A percentile compares a stretch with the other conserved stretches of the same genome.
Conservation (phyloP, 2,113 vertebrate species). For the Ophthalmolycus amberensis region DNA sequence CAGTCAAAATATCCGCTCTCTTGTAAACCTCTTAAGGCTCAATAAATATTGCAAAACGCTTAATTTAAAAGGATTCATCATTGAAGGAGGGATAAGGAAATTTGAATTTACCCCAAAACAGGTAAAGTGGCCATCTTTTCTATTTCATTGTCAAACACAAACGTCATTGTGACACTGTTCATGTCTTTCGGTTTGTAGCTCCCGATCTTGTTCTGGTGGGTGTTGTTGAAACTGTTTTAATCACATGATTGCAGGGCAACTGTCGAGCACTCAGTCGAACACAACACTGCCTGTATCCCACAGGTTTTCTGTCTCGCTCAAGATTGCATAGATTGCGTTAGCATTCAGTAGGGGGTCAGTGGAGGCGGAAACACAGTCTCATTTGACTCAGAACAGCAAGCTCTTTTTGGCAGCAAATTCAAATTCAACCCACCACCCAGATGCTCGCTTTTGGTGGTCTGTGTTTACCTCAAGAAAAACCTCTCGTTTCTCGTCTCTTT, state of each 20-base stretch:
- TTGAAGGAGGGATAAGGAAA: background rate
- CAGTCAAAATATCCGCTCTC: background rate
- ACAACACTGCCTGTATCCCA: slow-evolving; percentile 62
- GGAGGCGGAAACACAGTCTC: slow-evolving; percentile 68
- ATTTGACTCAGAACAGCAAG: slow-evolving; percentile 71
- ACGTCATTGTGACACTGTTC: slow-evolving; percentile 4
- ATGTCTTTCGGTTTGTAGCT: slow-evolving; percentile 13
- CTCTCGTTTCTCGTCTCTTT: background rate
- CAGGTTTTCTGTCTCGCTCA: slow-evolving; percentile 59
- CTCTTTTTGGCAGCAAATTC: slow-evolving; percentile 72
- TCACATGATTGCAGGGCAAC: slow-evolving; percentile 45
- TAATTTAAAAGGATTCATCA: slow-evolving; percentile 9
- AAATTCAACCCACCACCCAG: slow-evolving; percentile 68
- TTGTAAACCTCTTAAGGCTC: background rate
- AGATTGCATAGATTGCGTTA: slow-evolving; percentile 67
- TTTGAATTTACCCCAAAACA: background rate
- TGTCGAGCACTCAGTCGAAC: slow-evolving; percentile 30
- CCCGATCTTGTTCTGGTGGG: slow-evolving; percentile 10
- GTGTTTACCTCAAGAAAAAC: slow-evolving; percentile 37
- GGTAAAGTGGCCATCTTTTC: background rate
- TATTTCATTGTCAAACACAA: background rate
- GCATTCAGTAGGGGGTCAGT: slow-evolving; percentile 70
- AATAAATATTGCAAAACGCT: background rate
- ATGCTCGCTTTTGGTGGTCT: slow-evolving; percentile 50
- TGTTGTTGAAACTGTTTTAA: slow-evolving; percentile 39